Evolutionary conservation across 2,888 invertebrate genomes (phyloP), one percentile per base, ranked within the genome.

Genomic region (Ashinkailepas kermadecensis): DNA sequence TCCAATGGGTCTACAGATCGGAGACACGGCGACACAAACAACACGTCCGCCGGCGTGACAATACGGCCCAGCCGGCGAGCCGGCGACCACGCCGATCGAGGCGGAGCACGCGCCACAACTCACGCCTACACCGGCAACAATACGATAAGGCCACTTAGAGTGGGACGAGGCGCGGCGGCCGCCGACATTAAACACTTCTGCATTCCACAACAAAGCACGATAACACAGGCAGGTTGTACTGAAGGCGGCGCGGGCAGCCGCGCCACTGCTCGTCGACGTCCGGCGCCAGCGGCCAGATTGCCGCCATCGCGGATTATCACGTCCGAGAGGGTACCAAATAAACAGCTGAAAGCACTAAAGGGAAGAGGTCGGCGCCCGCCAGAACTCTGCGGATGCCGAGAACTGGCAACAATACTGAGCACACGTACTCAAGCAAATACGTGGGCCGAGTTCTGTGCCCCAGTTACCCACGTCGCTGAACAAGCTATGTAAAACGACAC

Each of bases 291-390:
- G 21, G 11, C 54, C 54, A 12, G 9, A 23, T 39, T 7, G 13
- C 70, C 70, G 70, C 39, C 39, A 39, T 39, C 56, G 39, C 23
- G 13, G 13, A 10, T 13, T 70, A 70, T 70, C 70, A 70, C 74
- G 54, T 21, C 10, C 74, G 18, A 54, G 23, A 4, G 74, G 54
- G 18, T 56, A 56, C 18, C 39, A 74, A 74, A 74, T 56, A 74
- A 74, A 74, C 23, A 54, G 54, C 74, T 74, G 74, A 74, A 74
- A 74, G 74, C 74, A 74, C 74, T 74, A 74, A 74, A 74, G 54
- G 74, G 74, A 74, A 74, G 74, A 56, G 74, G 74, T 56, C 74
- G 21, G 21, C 15, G 15, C 54, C 54, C 3, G 13, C 74, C 15
- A 1, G 9, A 1, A 56, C 54, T 21, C 21, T 56, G 11, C 54